Evolutionary conservation across 2,797 vertebrate species (phyloP).

Genomic region (Accipiter badius): DNA sequence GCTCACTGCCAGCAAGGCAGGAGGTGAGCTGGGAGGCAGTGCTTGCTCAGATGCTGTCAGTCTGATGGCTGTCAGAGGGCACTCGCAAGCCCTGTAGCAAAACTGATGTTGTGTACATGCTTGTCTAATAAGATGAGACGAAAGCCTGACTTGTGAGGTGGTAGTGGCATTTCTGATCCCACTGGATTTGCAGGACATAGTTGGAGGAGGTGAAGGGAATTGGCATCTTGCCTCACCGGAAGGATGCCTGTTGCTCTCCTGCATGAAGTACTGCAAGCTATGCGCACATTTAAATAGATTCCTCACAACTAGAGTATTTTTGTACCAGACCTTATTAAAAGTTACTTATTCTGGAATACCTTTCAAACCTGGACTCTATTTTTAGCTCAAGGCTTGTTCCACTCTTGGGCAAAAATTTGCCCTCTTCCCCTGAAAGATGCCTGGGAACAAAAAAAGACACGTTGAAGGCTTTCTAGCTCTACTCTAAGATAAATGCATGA

Average conservation of each 20-base stretch:
- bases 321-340: not conserved
- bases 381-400: not conserved
- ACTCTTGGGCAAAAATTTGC: not conserved
- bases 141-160: not conserved
- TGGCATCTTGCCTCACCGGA: not conserved
- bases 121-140: not conserved
- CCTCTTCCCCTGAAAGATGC: not conserved
- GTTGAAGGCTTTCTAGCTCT: not conserved
- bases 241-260: not conserved
- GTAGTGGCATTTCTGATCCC: not conserved
- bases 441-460: not conserved
- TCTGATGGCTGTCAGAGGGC: not conserved
- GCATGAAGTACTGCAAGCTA: not conserved
- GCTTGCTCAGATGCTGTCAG: not conserved
- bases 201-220: not conserved
- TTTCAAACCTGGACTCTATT: not conserved
- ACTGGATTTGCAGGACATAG: not conserved
- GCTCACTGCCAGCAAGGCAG: not conserved
- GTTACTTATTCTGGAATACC: not conserved
- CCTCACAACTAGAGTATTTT: not conserved
- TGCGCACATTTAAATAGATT: not conserved
- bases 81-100: not conserved
- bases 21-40: not conserved
- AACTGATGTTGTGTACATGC: fast-evolving
- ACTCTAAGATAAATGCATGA: not conserved